Percentiles rank a stretch among this genome's conserved stretches.
These are phyloP conservation scores for Psix sp. DNA, from an alignment of 1,140 invertebrate species.

Conservation along the genomic window DNA sequence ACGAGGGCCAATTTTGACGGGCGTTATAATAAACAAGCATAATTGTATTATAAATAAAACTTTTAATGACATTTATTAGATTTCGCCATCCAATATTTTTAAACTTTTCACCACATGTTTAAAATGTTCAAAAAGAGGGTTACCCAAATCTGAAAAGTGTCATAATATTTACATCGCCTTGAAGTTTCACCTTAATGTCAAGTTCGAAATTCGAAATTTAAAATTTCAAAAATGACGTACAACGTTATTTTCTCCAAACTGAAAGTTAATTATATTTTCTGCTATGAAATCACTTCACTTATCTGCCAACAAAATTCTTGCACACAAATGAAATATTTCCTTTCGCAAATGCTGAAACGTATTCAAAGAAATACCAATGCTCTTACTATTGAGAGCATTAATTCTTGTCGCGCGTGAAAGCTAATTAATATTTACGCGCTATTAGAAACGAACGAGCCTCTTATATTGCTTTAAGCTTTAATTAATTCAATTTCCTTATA, in stretches of 20 bases:
- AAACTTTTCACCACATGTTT: no score
- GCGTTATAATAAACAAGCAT: conserved; percentile 7
- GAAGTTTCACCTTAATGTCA: no score
- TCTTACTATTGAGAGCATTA: conserved; percentile 56
- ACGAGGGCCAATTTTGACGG: neutral
- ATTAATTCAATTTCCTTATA: conserved; percentile 71
- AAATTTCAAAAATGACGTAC: no score
- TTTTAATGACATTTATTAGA: neutral
- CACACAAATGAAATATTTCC: conserved; percentile 45
- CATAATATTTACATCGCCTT: no score
- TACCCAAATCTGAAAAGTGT: no score
- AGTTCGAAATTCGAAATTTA: no score
- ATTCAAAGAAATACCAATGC: conserved; percentile 52
- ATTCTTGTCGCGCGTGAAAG: conserved; percentile 63
- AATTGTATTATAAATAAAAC: conserved; percentile 19
- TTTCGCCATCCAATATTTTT: neutral
- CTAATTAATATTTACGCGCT: conserved; percentile 70
- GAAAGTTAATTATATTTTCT: no score
- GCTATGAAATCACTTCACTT: no score
- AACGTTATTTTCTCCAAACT: no score
- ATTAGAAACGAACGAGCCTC: conserved; percentile 61
- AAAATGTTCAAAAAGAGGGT: no score
- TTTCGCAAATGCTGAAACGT: conserved; percentile 28
- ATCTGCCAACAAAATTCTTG: no score
- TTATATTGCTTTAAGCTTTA: conserved; percentile 64